Conservation (phyloP, 2,888 invertebrate species). For the Tetragnatha montana region DNA sequence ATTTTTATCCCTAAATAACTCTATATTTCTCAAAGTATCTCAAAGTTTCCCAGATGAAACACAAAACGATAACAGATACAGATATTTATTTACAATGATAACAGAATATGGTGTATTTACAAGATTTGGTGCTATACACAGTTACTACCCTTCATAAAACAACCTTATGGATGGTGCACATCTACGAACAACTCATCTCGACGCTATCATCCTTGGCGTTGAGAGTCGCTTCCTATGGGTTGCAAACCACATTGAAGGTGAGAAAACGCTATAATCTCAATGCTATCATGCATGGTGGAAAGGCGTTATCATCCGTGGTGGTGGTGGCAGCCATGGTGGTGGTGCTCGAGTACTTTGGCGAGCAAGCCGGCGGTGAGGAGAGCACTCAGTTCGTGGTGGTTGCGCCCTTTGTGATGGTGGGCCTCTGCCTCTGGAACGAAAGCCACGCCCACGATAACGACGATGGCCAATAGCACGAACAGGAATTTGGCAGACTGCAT, state of each 20-base stretch:
- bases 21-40: no score
- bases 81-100: constrained; percentile 48
- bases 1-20: no score
- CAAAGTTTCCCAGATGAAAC: no score
- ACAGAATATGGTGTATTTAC: background rate
- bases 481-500: constrained; percentile 54
- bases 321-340: constrained; percentile 63
- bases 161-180: background rate
- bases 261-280: background rate
- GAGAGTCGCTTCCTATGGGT: background rate
- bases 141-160: background rate
- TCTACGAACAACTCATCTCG: background rate
- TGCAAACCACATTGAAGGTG: background rate
- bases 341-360: constrained; percentile 57
- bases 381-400: constrained; percentile 32
- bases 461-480: constrained; percentile 27
- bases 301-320: constrained; percentile 43
- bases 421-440: constrained; percentile 57
- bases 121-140: background rate
- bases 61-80: background rate
- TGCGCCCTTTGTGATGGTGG: constrained; percentile 7
- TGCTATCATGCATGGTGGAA: background rate
- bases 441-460: constrained; percentile 25
- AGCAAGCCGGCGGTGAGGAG: constrained; percentile 56
- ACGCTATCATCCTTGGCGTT: background rate